These are phyloP conservation scores for Falcaria lacertinaria DNA, from an alignment of 2,888 invertebrate genomes.

Conservation along the genomic window DNA sequence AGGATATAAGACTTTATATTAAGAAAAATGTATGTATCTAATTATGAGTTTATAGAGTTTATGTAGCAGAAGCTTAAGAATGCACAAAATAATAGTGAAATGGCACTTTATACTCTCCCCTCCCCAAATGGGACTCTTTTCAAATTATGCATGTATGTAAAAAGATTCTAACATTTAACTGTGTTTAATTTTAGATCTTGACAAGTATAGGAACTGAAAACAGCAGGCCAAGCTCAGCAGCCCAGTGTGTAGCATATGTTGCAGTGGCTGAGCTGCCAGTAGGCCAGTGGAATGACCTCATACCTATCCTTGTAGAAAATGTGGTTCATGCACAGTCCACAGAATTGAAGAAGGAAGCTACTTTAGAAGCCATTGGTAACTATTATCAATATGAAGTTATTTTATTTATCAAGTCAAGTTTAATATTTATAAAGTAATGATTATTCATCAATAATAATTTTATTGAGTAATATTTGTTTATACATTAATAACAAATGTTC, in stretches of 20 bases:
- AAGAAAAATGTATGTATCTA: constrained; percentile 92
- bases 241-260: constrained; percentile 99
- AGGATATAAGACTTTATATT: constrained; percentile 91
- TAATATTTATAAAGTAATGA: too few species aligned
- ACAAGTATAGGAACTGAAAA: constrained; percentile 97
- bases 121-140: too few species aligned
- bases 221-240: constrained; percentile 96
- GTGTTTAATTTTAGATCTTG: constrained; percentile 84
- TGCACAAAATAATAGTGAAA: too few species aligned
- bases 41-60: neutral
- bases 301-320: constrained; percentile 92
- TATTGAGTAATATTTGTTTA: too few species aligned
- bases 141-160: too few species aligned
- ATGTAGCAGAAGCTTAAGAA: too few species aligned
- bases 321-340: constrained; percentile 92
- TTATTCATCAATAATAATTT: too few species aligned
- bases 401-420: too few species aligned
- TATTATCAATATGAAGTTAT: constrained; percentile 1
- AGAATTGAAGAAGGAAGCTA: constrained; percentile 97
- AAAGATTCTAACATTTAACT: too few species aligned
- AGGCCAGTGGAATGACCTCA: constrained; percentile 95
- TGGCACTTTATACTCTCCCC: too few species aligned
- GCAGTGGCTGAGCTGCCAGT: constrained; percentile 97
- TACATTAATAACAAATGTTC: too few species aligned
- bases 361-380: constrained; percentile 96